Evolutionary conservation across 2,113 vertebrate species (phyloP).

Genomic region (Anguilla japonica): DNA sequence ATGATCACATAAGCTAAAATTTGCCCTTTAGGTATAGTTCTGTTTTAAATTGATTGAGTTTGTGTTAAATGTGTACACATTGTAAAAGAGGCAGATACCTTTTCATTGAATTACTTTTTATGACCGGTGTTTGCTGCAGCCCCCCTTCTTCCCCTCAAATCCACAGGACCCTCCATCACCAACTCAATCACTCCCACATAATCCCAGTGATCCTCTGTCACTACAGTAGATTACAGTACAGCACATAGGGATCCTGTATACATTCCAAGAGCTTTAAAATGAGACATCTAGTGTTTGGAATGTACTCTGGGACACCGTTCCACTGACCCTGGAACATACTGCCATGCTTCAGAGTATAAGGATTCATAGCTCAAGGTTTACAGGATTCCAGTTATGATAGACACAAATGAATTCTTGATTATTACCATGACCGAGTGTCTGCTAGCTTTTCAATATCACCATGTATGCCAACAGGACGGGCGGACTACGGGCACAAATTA

Average conservation of each 20-base stretch:
- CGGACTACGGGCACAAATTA: background rate
- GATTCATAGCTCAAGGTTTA: background rate
- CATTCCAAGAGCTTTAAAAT: background rate
- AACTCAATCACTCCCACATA: background rate
- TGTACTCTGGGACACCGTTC: background rate
- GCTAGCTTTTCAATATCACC: background rate
- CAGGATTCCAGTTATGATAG: background rate
- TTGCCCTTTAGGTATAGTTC: no score
- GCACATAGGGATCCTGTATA: background rate
- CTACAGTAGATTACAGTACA: background rate
- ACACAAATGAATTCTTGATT: background rate
- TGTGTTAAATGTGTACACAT: no score
- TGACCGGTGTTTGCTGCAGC: no score
- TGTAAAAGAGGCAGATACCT: no score
- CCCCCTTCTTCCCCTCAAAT: no score
- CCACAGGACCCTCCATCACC: background rate
- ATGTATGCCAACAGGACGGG: background rate
- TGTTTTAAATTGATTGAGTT: no score
- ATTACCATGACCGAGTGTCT: background rate
- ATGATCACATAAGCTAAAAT: no score
- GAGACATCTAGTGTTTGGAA: background rate
- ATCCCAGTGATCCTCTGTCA: background rate
- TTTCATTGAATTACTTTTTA: no score
- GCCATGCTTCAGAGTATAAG: background rate
- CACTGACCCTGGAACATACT: background rate